phyloP scores from a whole-genome alignment of 2,888 invertebrate genomes.

The Gortyna flavago region DNA sequence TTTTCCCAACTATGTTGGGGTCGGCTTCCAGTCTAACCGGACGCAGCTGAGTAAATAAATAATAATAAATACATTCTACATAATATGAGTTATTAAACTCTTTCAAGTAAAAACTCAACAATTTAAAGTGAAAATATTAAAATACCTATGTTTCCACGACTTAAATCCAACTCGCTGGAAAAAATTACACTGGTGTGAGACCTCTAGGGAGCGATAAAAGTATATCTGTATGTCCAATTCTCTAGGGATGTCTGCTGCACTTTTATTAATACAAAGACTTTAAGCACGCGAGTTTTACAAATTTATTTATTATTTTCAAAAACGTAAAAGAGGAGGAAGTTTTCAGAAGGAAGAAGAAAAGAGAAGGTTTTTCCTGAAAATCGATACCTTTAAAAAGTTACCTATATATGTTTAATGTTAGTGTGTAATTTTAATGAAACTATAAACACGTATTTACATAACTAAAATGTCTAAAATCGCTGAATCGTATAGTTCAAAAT shows the following conservation, averaged over 20 bases:
- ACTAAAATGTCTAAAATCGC: neutral
- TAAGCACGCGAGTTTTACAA: neutral
- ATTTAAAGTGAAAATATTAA: neutral
- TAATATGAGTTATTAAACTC: neutral
- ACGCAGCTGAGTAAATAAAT: no score
- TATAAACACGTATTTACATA: neutral
- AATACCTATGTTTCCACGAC: neutral
- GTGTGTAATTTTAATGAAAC: neutral
- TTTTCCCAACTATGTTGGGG: no score
- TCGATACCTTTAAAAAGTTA: neutral
- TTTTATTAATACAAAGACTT: neutral
- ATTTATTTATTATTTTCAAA: neutral
- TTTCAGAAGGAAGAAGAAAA: no score
- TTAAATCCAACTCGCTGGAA: slow-evolving; percentile 1
- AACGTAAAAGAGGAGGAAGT: neutral
- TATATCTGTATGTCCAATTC: neutral
- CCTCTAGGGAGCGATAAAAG: slow-evolving; percentile 13
- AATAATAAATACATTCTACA: neutral
- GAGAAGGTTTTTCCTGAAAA: neutral
- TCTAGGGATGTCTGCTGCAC: neutral
- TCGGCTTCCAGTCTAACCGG: no score
- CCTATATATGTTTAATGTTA: neutral
- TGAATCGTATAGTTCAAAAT: neutral
- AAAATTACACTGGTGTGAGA: neutral
- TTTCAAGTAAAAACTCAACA: neutral